Evolutionary conservation across 1,140 invertebrate species (phyloP), one percentile per base, ranked within the genome.

Genomic region (Dendroctonus ponderosae): DNA sequence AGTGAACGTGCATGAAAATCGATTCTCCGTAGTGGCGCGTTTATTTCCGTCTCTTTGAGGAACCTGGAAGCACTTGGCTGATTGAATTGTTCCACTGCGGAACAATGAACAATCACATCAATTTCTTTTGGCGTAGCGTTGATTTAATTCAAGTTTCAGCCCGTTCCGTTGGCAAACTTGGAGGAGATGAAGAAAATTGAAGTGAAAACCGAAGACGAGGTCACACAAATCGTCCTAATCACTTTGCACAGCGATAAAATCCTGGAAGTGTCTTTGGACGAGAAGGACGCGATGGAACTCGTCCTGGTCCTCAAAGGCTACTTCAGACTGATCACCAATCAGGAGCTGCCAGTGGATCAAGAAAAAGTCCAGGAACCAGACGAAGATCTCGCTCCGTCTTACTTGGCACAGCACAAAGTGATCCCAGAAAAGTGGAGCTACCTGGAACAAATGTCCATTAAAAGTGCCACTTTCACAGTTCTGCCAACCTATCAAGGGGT

Each of bases 341-440:
- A 76, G 69, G 59, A 58, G 26, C 66, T 79, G 40, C 69, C 69
- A 8, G 75, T 79, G 2, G 76, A 78, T 51, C 76, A 76, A 67
- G 78, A 78, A 42, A 72, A 79, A 70, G 15, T 63, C 5, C 64
- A 72, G 37, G 73, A 73, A 1, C 60, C 76, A 49, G 57, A 66
- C 9, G 76, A 79, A 67, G 77, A 78, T 65, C 58, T 78, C 50
- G 91, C 91, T 41, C 92, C 92, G 11, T 84, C 88, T 7, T 95
- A 93, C 79, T 81, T 91, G 56, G 86, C 87, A 6, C 86, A 89
- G 72, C 92, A 95, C 77, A 86, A 85, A 50, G 92, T 95, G 6
- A 80, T 89, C 9, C 87, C 90, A 6, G 83, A 89, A 6, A 83
- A 85, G 70, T 95, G 92, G 92, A 93, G 89, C 76, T 95, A 94